Base-by-base conservation (phyloP, 2,113 vertebrate species). In the Glaucomys volans region DNA sequence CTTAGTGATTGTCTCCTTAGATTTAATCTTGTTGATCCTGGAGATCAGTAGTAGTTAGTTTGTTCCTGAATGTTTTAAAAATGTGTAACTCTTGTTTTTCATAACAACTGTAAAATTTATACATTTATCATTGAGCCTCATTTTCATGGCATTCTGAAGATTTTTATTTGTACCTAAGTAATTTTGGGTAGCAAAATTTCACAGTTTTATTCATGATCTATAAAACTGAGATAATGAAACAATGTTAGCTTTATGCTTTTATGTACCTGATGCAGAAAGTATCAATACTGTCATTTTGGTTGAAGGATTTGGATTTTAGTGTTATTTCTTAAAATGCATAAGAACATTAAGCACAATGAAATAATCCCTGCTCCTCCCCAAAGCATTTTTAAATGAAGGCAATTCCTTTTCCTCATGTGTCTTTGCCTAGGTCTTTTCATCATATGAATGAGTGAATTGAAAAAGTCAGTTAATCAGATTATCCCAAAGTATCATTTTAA, bases 201-300 rank as follows among this genome's bases (percentile, higher is more conserved):
- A 12, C 72, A 74, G 40, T 59, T 95, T 10, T 40, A 80, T 74
- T 35, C 28, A 6, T 44, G 13, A 37, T 54, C 16, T 66, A 18
- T 17, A 16, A 90, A 95, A 90, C 37, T 85, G 28, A 94, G 17
- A 20, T 67, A 20, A 67, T 80, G 86, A 95, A 79, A 66, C 40
- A 87, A 72, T 91, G 91, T 87, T 87, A 92, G 92, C 12, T 50
- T 50, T 94, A 57, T 54, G 18, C 32, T 85, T 83, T 77, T 85
- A 62, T 44, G 24, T 75, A 81, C 30, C 35, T 80, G 14, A 32
- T 59, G 26, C 22, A 57, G 35, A 84, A 75, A 67, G 16, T 40
- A 47, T 72, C 72, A 95, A 4, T 62, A 44, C 20, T 84, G 18
- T 71, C 47, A 87, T 88, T 92, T 82, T 87, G 57, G 35, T 88